Conservation (phyloP, 2,113 vertebrate genomes). For the Speoplatyrhinus poulsoni region DNA sequence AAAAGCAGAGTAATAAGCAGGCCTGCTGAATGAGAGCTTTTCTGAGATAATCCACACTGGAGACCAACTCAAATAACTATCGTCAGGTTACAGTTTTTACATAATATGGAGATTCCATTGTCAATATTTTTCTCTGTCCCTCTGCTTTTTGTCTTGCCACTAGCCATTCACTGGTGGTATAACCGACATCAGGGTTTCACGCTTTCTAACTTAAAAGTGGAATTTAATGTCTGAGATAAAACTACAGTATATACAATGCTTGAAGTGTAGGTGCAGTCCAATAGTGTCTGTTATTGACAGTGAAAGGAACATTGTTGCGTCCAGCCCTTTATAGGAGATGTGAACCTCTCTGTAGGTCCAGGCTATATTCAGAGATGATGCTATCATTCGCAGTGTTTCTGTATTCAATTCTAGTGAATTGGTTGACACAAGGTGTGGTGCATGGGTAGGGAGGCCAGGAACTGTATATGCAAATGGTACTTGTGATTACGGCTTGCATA, state of each 20-base stretch:
- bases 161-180: not conserved
- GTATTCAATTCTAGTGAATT: constrained; percentile 65
- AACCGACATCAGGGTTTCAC: not conserved
- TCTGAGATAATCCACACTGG: constrained; percentile 49
- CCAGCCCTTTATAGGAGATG: constrained; percentile 35
- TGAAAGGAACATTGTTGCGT: constrained; percentile 41
- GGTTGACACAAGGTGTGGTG: constrained; percentile 31
- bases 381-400: constrained; percentile 52
- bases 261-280: constrained; percentile 39
- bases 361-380: constrained; percentile 53
- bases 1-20: constrained; percentile 60
- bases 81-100: no score
- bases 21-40: constrained; percentile 67
- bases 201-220: constrained; percentile 13
- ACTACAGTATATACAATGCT: constrained; percentile 30
- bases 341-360: constrained; percentile 63
- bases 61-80: not conserved
- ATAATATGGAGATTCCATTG: no score
- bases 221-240: constrained; percentile 30
- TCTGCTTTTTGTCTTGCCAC: no score
- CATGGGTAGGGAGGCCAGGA: constrained; percentile 14
- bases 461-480: no score
- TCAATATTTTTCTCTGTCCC: no score
- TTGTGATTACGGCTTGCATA: no score
- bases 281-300: not conserved